These are phyloP conservation scores for Rhinoderma darwinii DNA, from an alignment of 2,113 vertebrate genomes.

Conservation along the genomic window DNA sequence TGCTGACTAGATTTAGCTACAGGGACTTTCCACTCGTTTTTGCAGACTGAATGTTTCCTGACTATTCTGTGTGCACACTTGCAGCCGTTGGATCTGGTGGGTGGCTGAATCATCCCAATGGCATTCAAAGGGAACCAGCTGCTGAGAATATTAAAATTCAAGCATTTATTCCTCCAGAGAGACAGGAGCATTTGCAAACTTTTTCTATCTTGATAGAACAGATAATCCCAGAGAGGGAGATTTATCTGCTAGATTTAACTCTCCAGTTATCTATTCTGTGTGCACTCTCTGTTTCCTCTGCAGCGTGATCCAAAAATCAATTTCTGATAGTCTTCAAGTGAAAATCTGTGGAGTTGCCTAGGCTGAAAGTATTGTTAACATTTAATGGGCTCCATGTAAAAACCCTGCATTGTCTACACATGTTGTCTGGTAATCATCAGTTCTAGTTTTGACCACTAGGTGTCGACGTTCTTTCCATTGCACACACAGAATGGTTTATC, in stretches of 20 bases:
- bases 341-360: neutral
- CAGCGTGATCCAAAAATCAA: neutral
- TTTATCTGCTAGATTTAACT: conserved; percentile 78
- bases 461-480: neutral
- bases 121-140: conserved; percentile 86
- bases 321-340: conserved; percentile 21
- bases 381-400: conserved; percentile 1
- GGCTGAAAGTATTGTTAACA: neutral
- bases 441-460: neutral
- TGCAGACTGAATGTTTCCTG: conserved; percentile 66
- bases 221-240: conserved; percentile 76
- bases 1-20: neutral
- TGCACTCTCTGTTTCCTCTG: neutral
- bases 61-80: conserved; percentile 63
- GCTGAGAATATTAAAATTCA: conserved; percentile 85
- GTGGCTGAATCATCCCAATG: conserved; percentile 86
- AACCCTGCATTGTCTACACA: neutral
- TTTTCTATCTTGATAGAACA: conserved; percentile 80
- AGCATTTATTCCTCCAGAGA: conserved; percentile 84
- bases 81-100: conserved; percentile 80
- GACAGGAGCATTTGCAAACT: conserved; percentile 85
- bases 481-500: neutral
- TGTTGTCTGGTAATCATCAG: neutral
- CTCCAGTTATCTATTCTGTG: conserved; percentile 57
- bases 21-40: conserved; percentile 5